Conservation (phyloP, 2,888 invertebrate genomes). For the Nudaria mundana region DNA sequence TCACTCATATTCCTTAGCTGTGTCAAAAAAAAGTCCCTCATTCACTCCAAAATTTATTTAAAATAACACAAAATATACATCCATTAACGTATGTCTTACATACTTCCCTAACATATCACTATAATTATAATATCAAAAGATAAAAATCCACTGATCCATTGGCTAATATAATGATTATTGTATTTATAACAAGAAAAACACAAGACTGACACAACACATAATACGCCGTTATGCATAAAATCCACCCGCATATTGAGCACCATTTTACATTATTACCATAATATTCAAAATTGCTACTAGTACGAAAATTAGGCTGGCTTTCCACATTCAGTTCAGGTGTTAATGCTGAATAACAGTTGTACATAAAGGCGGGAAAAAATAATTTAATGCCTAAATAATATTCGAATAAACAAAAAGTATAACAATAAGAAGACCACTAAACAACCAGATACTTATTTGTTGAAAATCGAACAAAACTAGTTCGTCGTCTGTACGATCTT, state of each 20-base stretch:
- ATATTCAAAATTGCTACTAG: too few species aligned
- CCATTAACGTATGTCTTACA: constrained; percentile 11
- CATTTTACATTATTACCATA: too few species aligned
- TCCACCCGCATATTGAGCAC: too few species aligned
- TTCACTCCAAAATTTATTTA: constrained; percentile 3
- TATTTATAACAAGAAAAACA: constrained; percentile 14
- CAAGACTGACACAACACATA: constrained; percentile 8
- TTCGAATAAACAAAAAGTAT: constrained; percentile 19
- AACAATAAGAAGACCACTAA: background rate
- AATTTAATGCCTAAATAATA: constrained; percentile 29
- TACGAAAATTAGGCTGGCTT: too few species aligned
- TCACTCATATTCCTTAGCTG: too few species aligned
- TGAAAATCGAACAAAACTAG: too few species aligned
- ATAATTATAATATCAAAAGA: constrained; percentile 11
- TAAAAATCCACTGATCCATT: constrained; percentile 11
- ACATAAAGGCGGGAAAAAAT: background rate
- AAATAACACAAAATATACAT: constrained; percentile 7
- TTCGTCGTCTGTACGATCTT: too few species aligned
- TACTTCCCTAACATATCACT: background rate
- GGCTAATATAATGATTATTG: constrained; percentile 9
- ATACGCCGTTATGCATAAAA: background rate
- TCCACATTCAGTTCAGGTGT: background rate
- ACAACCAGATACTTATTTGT: too few species aligned
- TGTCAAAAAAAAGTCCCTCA: too few species aligned
- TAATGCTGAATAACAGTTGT: background rate